Evolutionary conservation across 2,113 vertebrate species (phyloP).

Genomic region (Haemorhous mexicanus): DNA sequence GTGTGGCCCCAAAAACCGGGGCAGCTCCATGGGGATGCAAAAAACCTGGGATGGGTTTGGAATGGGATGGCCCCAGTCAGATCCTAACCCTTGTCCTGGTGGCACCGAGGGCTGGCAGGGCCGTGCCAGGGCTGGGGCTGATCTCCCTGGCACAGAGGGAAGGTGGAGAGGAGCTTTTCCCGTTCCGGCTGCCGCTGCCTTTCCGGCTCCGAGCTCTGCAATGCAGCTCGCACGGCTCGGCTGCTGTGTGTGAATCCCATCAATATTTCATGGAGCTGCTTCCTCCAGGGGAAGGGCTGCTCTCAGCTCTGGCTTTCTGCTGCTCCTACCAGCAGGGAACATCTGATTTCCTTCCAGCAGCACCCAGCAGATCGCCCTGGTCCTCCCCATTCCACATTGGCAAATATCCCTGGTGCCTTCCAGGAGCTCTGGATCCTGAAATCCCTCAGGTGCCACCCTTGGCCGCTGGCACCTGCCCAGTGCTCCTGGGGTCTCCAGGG

Average conservation of each 20-base stretch:
- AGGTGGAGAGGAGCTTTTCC: background rate
- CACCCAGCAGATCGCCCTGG: background rate
- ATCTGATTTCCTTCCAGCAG: background rate
- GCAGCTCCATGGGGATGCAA: background rate
- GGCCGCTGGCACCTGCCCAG: background rate
- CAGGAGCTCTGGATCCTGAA: background rate
- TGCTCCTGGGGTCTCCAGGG: background rate
- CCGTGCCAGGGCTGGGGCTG: fast-evolving
- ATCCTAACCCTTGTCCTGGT: fast-evolving
- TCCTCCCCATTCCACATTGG: too few species aligned
- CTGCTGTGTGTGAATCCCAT: constrained; percentile 54
- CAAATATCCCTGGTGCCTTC: background rate
- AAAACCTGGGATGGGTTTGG: fast-evolving
- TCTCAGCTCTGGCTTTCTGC: constrained; percentile 11
- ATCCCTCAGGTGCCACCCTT: background rate
- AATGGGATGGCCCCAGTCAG: background rate
- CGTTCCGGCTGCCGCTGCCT: background rate
- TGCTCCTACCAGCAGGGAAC: constrained; percentile 7
- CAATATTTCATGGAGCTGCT: constrained; percentile 67
- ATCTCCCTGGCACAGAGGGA: fast-evolving
- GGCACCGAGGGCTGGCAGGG: background rate
- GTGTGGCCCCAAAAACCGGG: background rate
- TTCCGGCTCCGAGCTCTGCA: constrained; percentile 33
- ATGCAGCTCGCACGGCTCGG: constrained; percentile 36
- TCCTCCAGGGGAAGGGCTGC: constrained; percentile 55